A percentile compares a stretch with the other conserved stretches of the same genome.
Conservation (phyloP, 1,140 invertebrate species). For the Tribolium castaneum region DNA sequence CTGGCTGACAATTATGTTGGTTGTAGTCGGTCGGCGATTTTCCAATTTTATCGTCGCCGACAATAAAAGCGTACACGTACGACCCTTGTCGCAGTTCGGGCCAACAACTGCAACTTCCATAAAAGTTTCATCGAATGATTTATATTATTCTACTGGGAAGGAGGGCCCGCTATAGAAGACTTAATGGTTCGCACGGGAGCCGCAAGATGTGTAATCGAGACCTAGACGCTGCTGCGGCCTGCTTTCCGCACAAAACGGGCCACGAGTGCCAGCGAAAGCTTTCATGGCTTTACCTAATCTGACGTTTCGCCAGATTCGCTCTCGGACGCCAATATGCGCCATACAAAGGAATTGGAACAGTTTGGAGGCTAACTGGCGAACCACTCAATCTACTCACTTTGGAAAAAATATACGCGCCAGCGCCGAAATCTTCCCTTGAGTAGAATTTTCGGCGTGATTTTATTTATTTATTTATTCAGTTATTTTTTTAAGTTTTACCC, state of each 20-base stretch:
- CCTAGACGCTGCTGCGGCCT: neutral
- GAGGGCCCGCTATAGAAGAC: neutral
- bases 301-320: neutral
- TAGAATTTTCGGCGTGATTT: no score
- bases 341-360: no score
- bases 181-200: constrained; percentile 24
- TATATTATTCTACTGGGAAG: constrained; percentile 24
- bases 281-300: neutral
- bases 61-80: constrained; percentile 16
- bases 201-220: constrained; percentile 18
- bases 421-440: no score
- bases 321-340: no score
- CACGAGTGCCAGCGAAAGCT: neutral
- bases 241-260: neutral
- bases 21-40: neutral
- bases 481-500: no score
- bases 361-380: no score
- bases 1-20: constrained; percentile 3
- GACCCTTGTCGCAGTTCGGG: constrained; percentile 32
- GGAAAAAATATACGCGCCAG: no score
- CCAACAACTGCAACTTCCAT: constrained; percentile 33
- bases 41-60: constrained; percentile 23
- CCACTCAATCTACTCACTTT: no score
- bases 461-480: no score
- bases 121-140: constrained; percentile 36